Base-by-base conservation (phyloP, 64 coral and sea anemone species). In the Actinia equina region DNA sequence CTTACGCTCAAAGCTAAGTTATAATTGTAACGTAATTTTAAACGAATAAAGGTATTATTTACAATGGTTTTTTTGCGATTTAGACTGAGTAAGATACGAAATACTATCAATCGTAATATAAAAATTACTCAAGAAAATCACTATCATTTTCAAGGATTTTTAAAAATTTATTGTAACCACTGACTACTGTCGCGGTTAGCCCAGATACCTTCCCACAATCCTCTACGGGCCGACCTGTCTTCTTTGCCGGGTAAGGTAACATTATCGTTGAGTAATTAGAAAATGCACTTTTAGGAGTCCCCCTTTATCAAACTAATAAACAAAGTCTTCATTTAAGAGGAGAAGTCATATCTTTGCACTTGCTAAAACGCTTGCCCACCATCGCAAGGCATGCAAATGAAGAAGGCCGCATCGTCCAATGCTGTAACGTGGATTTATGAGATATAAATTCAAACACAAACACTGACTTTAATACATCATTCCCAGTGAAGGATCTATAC, bases 321-420 rank as follows among this genome's bases (percentile, higher is more conserved):
- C 23, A 25, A 30, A 74, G 23, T 26, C 69, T 30, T 74, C n/a
- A 74, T 67, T n/a, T n/a, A 67, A 67, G 23, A 67, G 58, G n/a
- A 67, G 20, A 67, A n/a, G 18, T 9, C 3, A 67, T 74, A 74
- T 74, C 37, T 74, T 74, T 74, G 26, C 19, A 74, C n/a, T 41
- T 74, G 25, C 27, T 65, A 65, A 65, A 65, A 74, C 37, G 69
- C 0, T n/a, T 74, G n/a, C 3, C 69, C n/a, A 26, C 27, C 41
- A 74, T 74, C 69, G 69, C 69, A 23, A 74, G 69, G 69, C 69
- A n/a, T n/a, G n/a, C n/a, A 74, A 74, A 74, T 74, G 8, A 74
- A 5, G 19, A 74, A n/a, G 69, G n/a, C 69, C 69, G 69, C 69
- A n/a, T 74, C 11, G 69, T 74, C 41, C 69, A 74, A 74, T 74